phyloP scores from a whole-genome alignment of 1,140 invertebrate genomes.

The Drosophila kepulauana region DNA sequence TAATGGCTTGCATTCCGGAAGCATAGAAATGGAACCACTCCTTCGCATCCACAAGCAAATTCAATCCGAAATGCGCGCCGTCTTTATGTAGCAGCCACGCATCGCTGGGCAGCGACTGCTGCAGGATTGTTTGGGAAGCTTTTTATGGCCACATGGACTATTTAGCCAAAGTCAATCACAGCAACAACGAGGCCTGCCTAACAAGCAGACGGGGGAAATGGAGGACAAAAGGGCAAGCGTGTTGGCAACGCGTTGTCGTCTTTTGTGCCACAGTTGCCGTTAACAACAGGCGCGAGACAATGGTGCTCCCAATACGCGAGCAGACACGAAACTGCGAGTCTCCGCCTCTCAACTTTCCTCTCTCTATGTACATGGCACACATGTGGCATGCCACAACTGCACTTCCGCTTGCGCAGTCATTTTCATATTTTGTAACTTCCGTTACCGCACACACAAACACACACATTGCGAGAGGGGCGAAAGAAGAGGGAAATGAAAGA shows the following conservation, averaged over 20 bases:
- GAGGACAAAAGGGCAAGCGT: slow-evolving; percentile 7
- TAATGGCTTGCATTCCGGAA: slow-evolving; percentile 26
- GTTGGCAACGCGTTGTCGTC: slow-evolving; percentile 36
- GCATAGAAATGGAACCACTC: slow-evolving; percentile 30
- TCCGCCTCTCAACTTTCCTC: not conserved
- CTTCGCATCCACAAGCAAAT: slow-evolving; percentile 5
- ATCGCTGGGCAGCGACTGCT: slow-evolving; percentile 20
- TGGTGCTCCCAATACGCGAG: slow-evolving; percentile 37
- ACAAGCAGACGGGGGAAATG: not conserved
- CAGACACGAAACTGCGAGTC: slow-evolving; percentile 14
- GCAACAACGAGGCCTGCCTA: slow-evolving; percentile 17
- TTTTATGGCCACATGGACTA: slow-evolving; percentile 41
- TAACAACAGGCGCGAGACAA: slow-evolving; percentile 70
- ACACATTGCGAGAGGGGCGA: not conserved
- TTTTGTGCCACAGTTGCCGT: slow-evolving; percentile 56
- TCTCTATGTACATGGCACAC: slow-evolving; percentile 52
- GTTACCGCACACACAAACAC: slow-evolving; percentile 42
- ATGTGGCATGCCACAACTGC: slow-evolving; percentile 82
- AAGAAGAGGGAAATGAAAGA: not conserved
- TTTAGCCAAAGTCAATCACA: slow-evolving; percentile 62
- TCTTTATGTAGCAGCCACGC: slow-evolving; percentile 18
- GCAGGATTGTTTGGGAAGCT: slow-evolving; percentile 13
- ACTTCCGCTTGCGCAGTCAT: slow-evolving; percentile 83
- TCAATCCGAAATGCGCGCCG: slow-evolving; percentile 1
- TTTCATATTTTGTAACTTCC: slow-evolving; percentile 82